These are phyloP conservation scores for Strigamia transsilvanica DNA, from an alignment of 2,888 invertebrate species.

Conservation along the genomic window DNA sequence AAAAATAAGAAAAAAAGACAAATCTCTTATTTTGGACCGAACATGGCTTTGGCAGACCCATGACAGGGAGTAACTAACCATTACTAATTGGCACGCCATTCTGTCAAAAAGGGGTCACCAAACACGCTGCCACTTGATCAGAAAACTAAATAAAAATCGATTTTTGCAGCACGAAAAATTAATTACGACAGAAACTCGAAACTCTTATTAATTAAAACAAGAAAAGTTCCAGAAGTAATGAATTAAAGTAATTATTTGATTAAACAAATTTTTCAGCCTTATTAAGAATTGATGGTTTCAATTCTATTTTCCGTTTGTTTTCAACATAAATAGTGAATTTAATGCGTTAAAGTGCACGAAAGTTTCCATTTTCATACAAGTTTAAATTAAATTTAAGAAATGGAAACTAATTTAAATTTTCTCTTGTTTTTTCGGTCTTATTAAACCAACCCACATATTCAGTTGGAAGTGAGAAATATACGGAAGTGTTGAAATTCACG, in stretches of 20 bases:
- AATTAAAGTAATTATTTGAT: background rate
- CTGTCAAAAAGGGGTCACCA: conserved; percentile 39
- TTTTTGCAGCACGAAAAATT: background rate
- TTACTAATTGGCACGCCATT: conserved; percentile 29
- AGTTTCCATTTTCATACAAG: background rate
- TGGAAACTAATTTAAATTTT: conserved; percentile 12
- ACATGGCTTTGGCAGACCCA: background rate
- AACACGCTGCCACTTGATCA: conserved; percentile 38
- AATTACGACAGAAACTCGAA: background rate
- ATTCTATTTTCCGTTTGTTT: too few species aligned
- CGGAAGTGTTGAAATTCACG: conserved; percentile 22
- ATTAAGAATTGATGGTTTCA: background rate
- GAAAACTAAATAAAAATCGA: conserved; percentile 22
- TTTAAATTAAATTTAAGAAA: background rate
- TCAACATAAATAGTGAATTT: too few species aligned
- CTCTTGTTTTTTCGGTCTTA: background rate
- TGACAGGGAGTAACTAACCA: conserved; percentile 47
- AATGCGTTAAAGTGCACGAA: background rate
- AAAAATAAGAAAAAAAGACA: background rate
- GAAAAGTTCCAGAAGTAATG: too few species aligned
- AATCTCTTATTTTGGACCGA: background rate
- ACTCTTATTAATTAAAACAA: too few species aligned
- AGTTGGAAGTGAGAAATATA: conserved; percentile 13
- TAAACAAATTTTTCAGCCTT: background rate
- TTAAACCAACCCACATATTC: background rate